Percentiles rank a stretch among this genome's conserved stretches.
Evolutionary conservation across 2,888 invertebrate genomes (phyloP).

Genomic region (Drosophila flavopinicola): DNA sequence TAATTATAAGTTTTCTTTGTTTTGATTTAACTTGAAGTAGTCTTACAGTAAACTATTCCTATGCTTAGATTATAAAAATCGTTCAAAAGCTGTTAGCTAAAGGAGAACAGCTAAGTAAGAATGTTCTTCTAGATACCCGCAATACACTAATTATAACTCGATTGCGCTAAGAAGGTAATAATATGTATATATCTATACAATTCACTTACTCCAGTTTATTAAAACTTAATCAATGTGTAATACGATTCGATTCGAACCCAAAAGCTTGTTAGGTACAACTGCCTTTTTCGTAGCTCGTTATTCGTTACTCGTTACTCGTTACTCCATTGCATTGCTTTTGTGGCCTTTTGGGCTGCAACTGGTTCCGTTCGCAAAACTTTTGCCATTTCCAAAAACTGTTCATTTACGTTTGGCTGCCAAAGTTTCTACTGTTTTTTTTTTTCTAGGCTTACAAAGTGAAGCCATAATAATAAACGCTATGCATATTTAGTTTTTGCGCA

Average conservation of each 20-base stretch:
- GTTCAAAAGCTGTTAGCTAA: too few relatives aligned
- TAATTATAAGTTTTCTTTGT: neutral
- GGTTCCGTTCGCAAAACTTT: constrained; percentile 24
- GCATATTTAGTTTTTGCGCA: constrained; percentile 72
- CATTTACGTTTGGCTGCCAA: constrained; percentile 37
- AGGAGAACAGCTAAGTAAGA: too few relatives aligned
- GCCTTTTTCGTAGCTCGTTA: constrained; percentile 1
- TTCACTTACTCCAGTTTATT: too few relatives aligned
- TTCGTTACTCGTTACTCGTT: constrained; percentile 4
- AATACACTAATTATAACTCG: too few relatives aligned
- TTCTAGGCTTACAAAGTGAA: constrained; percentile 51
- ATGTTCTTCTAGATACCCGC: too few relatives aligned
- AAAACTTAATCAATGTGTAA: too few relatives aligned
- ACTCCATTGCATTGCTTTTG: neutral
- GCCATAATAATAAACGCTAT: constrained; percentile 70
- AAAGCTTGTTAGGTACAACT: neutral
- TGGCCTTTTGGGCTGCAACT: neutral
- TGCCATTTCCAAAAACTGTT: constrained; percentile 35
- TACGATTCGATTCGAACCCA: too few relatives aligned
- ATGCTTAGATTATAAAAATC: too few relatives aligned
- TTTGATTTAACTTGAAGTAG: neutral
- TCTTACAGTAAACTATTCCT: too few relatives aligned
- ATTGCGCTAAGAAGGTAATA: too few relatives aligned
- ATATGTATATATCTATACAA: too few relatives aligned
- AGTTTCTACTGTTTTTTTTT: constrained; percentile 27